Conservation (phyloP, 2,113 vertebrate genomes). For the Ploceus nigricollis region DNA sequence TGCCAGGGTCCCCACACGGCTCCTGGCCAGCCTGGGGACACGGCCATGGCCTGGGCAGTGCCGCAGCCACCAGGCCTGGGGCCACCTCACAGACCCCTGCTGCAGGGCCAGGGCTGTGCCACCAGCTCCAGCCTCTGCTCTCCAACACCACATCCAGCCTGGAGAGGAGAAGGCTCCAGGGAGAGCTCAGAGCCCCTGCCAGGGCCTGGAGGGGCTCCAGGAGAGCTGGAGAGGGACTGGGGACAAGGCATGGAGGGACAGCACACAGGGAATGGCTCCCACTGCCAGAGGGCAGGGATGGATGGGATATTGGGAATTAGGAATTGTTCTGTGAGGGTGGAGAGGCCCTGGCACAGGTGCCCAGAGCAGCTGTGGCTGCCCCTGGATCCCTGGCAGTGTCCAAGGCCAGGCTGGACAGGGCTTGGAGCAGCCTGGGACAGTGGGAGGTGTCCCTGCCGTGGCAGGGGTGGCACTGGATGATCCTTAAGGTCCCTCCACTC, state of each 20-base stretch:
- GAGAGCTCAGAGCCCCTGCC: background rate
- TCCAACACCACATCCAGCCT: background rate
- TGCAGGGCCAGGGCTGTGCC: background rate
- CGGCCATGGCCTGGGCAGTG: background rate
- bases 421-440: background rate
- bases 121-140: background rate
- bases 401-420: background rate
- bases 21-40: background rate
- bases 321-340: background rate
- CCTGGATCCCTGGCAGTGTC: background rate
- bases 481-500: background rate
- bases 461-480: background rate
- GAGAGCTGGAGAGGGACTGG: background rate
- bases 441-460: background rate
- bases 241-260: background rate
- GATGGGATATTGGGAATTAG: background rate
- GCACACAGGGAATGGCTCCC: background rate
- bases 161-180: background rate
- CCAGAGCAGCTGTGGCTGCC: background rate
- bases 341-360: background rate
- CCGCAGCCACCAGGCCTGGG: background rate
- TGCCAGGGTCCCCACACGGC: fast-evolving
- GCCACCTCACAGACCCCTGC: background rate
- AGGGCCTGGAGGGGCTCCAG: background rate
- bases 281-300: background rate